These are phyloP conservation scores for Fregata magnificens DNA, from an alignment of 2,113 vertebrate species.

Conservation along the genomic window DNA sequence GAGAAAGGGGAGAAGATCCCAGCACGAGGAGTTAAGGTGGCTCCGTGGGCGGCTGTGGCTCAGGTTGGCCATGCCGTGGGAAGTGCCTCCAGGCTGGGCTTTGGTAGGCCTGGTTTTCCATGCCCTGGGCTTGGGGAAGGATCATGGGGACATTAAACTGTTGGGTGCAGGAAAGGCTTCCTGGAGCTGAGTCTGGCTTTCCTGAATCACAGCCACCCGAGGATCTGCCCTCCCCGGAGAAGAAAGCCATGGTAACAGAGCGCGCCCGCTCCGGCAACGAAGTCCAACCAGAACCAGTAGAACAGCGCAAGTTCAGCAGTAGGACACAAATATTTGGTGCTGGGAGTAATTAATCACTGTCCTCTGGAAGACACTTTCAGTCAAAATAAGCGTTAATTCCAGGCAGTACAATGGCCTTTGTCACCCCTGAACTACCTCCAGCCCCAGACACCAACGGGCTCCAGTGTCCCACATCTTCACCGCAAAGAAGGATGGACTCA, in stretches of 20 bases:
- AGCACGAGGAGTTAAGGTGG: neutral
- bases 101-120: neutral
- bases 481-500: neutral
- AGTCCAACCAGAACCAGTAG: neutral
- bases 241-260: neutral
- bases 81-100: neutral
- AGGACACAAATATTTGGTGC: conserved; percentile 8
- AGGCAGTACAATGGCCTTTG: neutral
- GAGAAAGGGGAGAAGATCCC: neutral
- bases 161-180: neutral
- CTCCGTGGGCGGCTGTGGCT: neutral
- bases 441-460: neutral
- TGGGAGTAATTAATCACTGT: neutral
- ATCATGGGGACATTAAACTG: neutral
- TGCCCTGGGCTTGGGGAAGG: neutral
- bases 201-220: neutral
- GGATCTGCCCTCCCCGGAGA: neutral
- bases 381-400: neutral
- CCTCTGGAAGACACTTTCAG: neutral
- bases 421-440: neutral
- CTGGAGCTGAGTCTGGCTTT: neutral
- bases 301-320: neutral
- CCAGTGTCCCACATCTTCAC: neutral
- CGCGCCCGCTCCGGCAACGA: rapidly evolving
- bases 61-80: neutral